Base-by-base conservation (phyloP, 2,888 invertebrate species). In the Cataglyphis albicans region DNA sequence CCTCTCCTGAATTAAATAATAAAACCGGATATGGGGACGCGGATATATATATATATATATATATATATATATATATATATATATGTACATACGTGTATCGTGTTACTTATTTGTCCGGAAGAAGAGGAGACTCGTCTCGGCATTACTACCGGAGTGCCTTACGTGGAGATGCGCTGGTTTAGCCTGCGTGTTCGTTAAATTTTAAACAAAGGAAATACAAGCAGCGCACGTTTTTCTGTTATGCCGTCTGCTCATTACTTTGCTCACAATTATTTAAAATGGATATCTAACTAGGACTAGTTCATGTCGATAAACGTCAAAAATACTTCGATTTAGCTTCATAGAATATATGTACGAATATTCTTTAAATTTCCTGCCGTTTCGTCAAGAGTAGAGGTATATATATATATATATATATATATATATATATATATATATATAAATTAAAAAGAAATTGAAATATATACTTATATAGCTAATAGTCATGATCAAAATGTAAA, bases 31-130 rank as follows among this genome's bases (percentile, higher is more conserved):
- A 65, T 67, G 73, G 76, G 59, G 80, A 73, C 70, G 41, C 44
- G 64, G 52, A 57, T 48, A 29, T 32, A 44, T 59, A 75, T 68
- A 75, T 68, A 68, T 48, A 29, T 32, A 44, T 59, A 75, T 68
- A 75, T 68, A 68, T 89, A 44, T 59, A 75, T 68, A 68, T 82
- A 68, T 35, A 35, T 41, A 44, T 25, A 25, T 25, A 25, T 25
- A 44, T 59, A 75, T 68, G 72, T 82, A 68, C 41, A 35, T 41
- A 44, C 82, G 80, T 86, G 85, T 89, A 85, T 89, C 89, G 88
- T 85, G 89, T 89, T 89, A 89, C 89, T 89, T 89, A 88, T 87
- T 90, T 89, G 90, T 84, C 84, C 85, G 84, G 85, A 89, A 88
- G 88, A 89, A 67, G 81, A 81, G 87, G 81, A 83, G 86, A 84